Conservation (phyloP, 1,140 invertebrate genomes). For the Steinernema feltiae region DNA sequence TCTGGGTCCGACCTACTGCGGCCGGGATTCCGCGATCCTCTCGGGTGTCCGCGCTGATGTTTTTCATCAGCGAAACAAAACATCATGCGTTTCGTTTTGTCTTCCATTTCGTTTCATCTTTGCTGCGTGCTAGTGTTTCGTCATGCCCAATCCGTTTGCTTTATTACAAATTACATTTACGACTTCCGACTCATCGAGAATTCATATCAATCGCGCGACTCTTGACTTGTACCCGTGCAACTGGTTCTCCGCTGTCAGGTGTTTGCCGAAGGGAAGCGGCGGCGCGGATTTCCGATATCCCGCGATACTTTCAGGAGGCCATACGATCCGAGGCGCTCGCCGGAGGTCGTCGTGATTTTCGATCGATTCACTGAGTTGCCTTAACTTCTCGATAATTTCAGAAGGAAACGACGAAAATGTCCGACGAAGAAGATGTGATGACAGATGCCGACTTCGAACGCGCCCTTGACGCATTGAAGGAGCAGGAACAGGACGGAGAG, state of each 20-base stretch:
- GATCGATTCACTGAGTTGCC: not conserved
- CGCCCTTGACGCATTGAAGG: constrained; percentile 42
- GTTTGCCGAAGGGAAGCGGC: not conserved
- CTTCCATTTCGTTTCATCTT: not conserved
- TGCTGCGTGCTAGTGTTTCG: not conserved
- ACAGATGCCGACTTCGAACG: constrained; percentile 50
- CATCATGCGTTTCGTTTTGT: not conserved
- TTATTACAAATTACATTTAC: not conserved
- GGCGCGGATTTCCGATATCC: constrained; percentile 12
- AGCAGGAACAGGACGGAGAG: constrained; percentile 36
- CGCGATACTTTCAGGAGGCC: not conserved
- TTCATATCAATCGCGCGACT: not conserved
- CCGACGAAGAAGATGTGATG: constrained; percentile 40
- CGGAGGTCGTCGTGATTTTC: not conserved
- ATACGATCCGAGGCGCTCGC: not conserved
- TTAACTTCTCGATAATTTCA: not conserved
- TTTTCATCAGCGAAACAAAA: not conserved
- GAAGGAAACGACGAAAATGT: not conserved
- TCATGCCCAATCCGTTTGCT: too few relatives aligned
- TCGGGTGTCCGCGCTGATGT: not conserved
- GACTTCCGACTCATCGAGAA: not conserved
- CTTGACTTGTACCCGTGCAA: not conserved
- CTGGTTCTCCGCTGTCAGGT: constrained; percentile 2
- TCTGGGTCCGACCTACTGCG: too few relatives aligned
- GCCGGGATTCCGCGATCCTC: too few relatives aligned